Evolutionary conservation across 2,797 vertebrate genomes (phyloP).

Genomic region (Rachycentron canadum): DNA sequence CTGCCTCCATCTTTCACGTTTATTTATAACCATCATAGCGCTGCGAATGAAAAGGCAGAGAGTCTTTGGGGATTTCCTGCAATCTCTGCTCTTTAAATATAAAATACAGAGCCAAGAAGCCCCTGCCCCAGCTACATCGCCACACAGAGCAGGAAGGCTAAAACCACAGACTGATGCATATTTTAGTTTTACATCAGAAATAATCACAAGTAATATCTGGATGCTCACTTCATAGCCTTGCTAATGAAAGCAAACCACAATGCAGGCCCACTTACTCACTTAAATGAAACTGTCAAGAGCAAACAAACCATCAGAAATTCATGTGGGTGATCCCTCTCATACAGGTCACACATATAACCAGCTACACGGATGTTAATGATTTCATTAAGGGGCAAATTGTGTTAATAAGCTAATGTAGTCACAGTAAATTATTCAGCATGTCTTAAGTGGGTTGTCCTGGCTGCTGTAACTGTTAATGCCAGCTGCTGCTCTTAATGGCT

Average conservation of each 20-base stretch:
- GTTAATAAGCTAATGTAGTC: slow-evolving; percentile 38
- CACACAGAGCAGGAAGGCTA: neutral
- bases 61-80: slow-evolving; percentile 62
- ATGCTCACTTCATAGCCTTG: neutral
- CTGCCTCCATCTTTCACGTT: slow-evolving; percentile 37
- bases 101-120: slow-evolving; percentile 32
- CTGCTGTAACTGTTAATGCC: slow-evolving; percentile 1
- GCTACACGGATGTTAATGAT: slow-evolving; percentile 18
- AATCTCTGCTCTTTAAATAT: slow-evolving; percentile 69
- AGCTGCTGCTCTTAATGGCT: slow-evolving; percentile 8
- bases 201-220: slow-evolving; percentile 21
- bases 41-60: slow-evolving; percentile 51
- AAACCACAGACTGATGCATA: slow-evolving; percentile 23
- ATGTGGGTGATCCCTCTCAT: neutral
- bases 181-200: slow-evolving; percentile 25
- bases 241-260: slow-evolving; percentile 9
- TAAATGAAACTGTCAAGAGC: neutral
- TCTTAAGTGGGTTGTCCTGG: slow-evolving; percentile 20
- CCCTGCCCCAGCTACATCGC: neutral
- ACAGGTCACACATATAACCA: slow-evolving; percentile 8
- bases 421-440: slow-evolving; percentile 46
- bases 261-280: neutral
- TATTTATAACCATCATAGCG: slow-evolving; percentile 61
- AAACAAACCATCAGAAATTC: neutral
- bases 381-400: slow-evolving; percentile 32